These are phyloP conservation scores for Apis mellifera DNA, from an alignment of 1,140 invertebrate genomes.

Conservation along the genomic window Amel_HAv3.1 CM009940.2:11531501-11532000, in stretches of 20 bases:
- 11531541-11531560: too few relatives aligned
- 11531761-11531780: not conserved
- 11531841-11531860: too few relatives aligned
- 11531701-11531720: not conserved
- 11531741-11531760: not conserved
- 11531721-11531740: not conserved
- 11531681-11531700: not conserved
- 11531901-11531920: too few relatives aligned
- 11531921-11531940: too few relatives aligned
- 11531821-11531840: not conserved
- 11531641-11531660: slow-evolving; percentile 7
- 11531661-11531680: slow-evolving; percentile 34
- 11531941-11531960: too few relatives aligned
- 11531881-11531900: too few relatives aligned
- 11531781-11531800: not conserved
- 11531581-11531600: not conserved
- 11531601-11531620: not conserved
- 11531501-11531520: too few relatives aligned
- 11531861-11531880: not conserved
- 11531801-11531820: not conserved
- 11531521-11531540: too few relatives aligned
- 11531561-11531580: too few relatives aligned
- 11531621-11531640: not conserved
- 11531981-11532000: too few relatives aligned
- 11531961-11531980: too few relatives aligned